A percentile compares a stretch with the other conserved stretches of the same genome.
Evolutionary conservation across 2,113 vertebrate species (phyloP).

Genomic region (Eretmochelys imbricata): DNA sequence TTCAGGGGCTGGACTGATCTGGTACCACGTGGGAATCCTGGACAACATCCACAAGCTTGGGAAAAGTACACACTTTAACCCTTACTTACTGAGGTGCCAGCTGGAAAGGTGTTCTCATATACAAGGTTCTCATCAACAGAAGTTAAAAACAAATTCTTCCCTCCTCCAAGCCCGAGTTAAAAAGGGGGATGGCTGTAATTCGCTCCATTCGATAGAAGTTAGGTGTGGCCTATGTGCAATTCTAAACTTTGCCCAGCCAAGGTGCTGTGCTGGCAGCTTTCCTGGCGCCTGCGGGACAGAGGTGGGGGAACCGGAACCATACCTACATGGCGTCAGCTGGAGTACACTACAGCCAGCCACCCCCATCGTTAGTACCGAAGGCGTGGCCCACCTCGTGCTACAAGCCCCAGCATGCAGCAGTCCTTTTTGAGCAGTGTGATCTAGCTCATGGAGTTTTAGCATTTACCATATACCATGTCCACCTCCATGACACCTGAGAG

Average conservation of each 20-base stretch:
- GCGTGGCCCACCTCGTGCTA: not conserved
- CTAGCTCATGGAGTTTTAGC: not conserved
- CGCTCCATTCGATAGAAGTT: not conserved
- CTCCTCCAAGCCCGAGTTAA: not conserved
- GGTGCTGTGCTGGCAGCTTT: not conserved
- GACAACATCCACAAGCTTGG: not conserved
- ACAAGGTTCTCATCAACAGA: not conserved
- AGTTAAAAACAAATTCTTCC: not conserved
- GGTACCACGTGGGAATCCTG: not conserved
- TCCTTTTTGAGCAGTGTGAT: not conserved
- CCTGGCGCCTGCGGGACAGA: not conserved
- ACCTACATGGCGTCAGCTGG: not conserved
- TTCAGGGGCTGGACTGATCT: not conserved
- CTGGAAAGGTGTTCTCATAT: not conserved
- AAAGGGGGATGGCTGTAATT: not conserved
- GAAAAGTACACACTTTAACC: not conserved
- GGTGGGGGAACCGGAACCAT: not conserved
- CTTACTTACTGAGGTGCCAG: not conserved
- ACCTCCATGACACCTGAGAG: not conserved
- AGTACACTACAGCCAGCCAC: not conserved
- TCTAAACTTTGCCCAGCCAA: not conserved
- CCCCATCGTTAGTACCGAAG: not conserved
- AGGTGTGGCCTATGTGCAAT: not conserved
- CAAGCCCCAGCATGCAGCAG: not conserved
- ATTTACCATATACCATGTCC: not conserved